Conservation (phyloP, 1,140 invertebrate species). For the Paracyclopina nana region DNA sequence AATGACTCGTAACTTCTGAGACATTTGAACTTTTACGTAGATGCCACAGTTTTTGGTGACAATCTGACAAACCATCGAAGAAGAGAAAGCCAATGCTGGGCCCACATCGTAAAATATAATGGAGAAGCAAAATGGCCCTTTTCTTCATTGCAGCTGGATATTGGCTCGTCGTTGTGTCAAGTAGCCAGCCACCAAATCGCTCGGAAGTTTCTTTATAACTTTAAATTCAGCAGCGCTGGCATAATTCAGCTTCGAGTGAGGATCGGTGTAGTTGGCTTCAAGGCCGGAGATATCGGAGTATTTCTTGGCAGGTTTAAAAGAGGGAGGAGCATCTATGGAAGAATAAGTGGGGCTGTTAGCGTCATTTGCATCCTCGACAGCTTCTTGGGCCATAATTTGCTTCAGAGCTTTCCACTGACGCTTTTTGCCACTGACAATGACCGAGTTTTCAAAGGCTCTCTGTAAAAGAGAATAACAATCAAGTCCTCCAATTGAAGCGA, state of each 20-base stretch:
- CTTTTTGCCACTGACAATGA: too few species aligned
- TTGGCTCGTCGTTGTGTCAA: slow-evolving; percentile 6
- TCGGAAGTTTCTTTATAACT: slow-evolving; percentile 3
- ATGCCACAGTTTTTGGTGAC: too few species aligned
- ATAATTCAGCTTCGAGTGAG: slow-evolving; percentile 13
- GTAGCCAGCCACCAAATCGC: slow-evolving; percentile 7
- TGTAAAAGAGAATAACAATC: too few species aligned
- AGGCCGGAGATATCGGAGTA: slow-evolving; percentile 11
- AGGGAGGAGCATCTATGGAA: slow-evolving; percentile 11
- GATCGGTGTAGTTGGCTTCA: slow-evolving; percentile 13
- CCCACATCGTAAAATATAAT: too few species aligned
- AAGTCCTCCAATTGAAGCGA: too few species aligned
- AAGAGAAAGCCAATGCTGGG: too few species aligned
- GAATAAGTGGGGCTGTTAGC: slow-evolving; percentile 3
- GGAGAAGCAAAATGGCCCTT: too few species aligned
- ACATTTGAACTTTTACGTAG: too few species aligned
- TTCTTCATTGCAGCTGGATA: slow-evolving; percentile 4
- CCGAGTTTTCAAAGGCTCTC: too few species aligned
- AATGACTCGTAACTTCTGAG: too few species aligned
- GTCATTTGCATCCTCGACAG: not conserved
- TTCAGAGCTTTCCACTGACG: slow-evolving; percentile 12
- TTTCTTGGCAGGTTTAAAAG: slow-evolving; percentile 15
- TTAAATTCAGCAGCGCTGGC: slow-evolving; percentile 8
- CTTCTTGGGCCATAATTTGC: slow-evolving; percentile 8
- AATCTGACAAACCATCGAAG: too few species aligned